These are phyloP conservation scores for Orthosia incerta DNA, from an alignment of 2,888 invertebrate species.

Conservation along the genomic window DNA sequence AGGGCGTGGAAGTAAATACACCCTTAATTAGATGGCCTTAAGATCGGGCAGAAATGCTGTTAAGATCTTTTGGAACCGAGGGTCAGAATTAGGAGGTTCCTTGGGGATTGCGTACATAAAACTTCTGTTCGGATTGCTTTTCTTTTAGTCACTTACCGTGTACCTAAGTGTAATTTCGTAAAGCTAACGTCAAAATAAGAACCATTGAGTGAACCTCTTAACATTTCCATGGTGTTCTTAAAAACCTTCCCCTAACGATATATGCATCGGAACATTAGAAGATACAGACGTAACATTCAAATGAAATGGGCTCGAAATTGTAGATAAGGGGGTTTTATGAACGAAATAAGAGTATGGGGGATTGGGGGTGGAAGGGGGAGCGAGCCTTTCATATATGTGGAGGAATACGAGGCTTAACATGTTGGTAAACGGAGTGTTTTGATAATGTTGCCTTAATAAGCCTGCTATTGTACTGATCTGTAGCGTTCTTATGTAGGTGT, in stretches of 20 bases:
- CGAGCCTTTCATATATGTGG: constrained; percentile 62
- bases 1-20: constrained; percentile 68
- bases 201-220: constrained; percentile 6
- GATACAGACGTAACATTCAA: constrained; percentile 85
- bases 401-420: constrained; percentile 63
- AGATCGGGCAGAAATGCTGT: constrained; percentile 45
- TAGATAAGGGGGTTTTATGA: constrained; percentile 86
- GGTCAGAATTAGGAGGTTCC: constrained; percentile 38
- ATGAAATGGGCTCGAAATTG: constrained; percentile 89
- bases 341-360: constrained; percentile 77
- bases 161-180: neutral
- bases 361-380: constrained; percentile 54
- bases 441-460: constrained; percentile 63
- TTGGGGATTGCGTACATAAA: constrained; percentile 33
- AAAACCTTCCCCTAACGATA: constrained; percentile 58
- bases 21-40: constrained; percentile 67
- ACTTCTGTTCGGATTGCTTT: constrained; percentile 14
- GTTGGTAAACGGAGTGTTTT: constrained; percentile 58
- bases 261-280: constrained; percentile 65
- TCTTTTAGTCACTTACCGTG: neutral
- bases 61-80: constrained; percentile 31
- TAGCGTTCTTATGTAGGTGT: constrained; percentile 39
- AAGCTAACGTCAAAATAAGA: neutral
- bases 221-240: constrained; percentile 46
- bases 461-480: constrained; percentile 34